Evolutionary conservation across 2,888 invertebrate species (phyloP), one percentile per base, ranked within the genome.

Genomic region (Polymixis flavicincta): DNA sequence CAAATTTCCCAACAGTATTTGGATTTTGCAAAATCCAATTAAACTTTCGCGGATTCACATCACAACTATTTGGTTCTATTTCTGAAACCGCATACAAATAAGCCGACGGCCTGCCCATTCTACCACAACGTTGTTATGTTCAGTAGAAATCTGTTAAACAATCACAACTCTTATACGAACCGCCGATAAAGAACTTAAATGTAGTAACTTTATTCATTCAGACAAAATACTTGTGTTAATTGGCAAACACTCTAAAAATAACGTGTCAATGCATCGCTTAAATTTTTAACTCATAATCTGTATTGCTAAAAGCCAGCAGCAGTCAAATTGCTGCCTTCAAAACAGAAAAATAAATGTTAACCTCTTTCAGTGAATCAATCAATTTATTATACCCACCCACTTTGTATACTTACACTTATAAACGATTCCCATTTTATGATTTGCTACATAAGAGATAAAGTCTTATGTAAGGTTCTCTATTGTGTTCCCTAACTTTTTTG

Each of bases 1-100:
- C 25, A 37, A 25, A 28, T 19, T 0, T n/a, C 4, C 6, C 25
- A 13, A 32, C 57, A 17, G 1, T 28, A 1, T 19, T 14, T 0
- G 1, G 9, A 0, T 45, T 50, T 28, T 45, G 19, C 45, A 14
- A n/a, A 45, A 63, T 55, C 45, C 28, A 80, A 78, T 73, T 48
- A 19, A 79, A 78, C 74, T 80, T 80, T 57, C 8, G 0, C 17
- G 14, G 9, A 78, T 25, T 19, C 9, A n/a, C 25, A 48, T 66
- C 54, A 60, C 50, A 60, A 48, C 61, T 37, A n/a, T 64, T 55
- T 25, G 4, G 32, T 48, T 60, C 5, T 52, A 25, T n/a, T 64
- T n/a, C 42, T 25, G 9, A 22, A 25, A 2, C 48, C 13, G 8
- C 17, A 57, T 57, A 52, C 6, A 42, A 3, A 42, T 45, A 74